Base-by-base conservation (phyloP, 2,113 vertebrate species). In the Baryphthengus martii region DNA sequence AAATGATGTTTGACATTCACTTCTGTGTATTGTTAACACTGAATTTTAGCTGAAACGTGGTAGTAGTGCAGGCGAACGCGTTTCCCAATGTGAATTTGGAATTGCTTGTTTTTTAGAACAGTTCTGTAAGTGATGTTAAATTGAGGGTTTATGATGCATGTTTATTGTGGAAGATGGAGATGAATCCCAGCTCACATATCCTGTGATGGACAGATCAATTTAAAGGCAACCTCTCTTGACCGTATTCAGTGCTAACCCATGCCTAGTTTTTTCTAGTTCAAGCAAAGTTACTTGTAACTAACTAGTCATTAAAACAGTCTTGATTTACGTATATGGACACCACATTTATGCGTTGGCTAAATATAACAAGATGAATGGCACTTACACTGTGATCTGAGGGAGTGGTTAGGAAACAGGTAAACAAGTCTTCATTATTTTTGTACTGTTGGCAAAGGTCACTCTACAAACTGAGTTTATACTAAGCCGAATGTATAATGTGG, bases 401-500 rank as follows among this genome's bases (percentile, higher is more conserved):
- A 95, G 86, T 28, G 47, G 90, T 65, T 56, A 77, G 91, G 77
- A 84, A 97, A 49, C 96, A 98, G 93, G 91, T 96, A 96, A 95
- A 91, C 86, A 92, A 50, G 35, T 71, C 86, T 93, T 84, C 56
- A 10, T 95, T 78, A 67, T 95, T 92, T 95, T 93, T 93, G 35
- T 70, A 17, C 82, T 70, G 44, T 84, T 93, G 95, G 91, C 92
- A 93, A 86, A 95, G 74, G 89, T 95, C 86, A 74, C 45, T 88
- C 53, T 85, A 53, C 89, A 85, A 87, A 85, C 49, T 45, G 61
- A 70, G 81, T 97, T 97, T 96, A 95, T 93, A 93, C 72, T 44
- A 84, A 92, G 88, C 72, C 28, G 42, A 82, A 76, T 45, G 88
- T 97, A 93, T 98, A 58, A 97, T 97, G 95, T 97, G 59, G 94